Base-by-base conservation (phyloP, 2,888 invertebrate genomes). In the Lochmaea crataegi region DNA sequence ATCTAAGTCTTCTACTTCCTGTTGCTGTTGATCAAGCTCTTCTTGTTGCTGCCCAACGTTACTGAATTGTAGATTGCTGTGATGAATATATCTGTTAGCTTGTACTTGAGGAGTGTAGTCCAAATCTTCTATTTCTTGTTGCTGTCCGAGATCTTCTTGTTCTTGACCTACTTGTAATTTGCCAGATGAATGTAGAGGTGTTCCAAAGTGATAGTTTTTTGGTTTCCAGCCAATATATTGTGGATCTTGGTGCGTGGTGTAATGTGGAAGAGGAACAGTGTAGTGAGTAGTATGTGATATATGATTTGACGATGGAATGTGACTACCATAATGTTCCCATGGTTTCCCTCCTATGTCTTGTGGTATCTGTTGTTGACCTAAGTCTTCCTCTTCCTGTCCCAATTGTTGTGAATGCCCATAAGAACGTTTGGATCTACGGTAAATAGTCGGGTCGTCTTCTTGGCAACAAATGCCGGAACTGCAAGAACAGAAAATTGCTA, bases 81-180 rank as follows among this genome's bases (percentile, higher is more conserved):
- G 38, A 11, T 65, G 26, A 32, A 5, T 32, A 22, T 57, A 61
- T 18, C 66, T 69, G 32, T 18, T 56, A 11, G 74, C 68, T 74
- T 77, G 72, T n/a, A 68, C 71, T 76, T 78, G 77, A 74, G 80
- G 80, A 11, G 75, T 79, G 10, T 80, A 78, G 75, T 81, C 78
- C 14, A 71, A 66, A 72, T 76, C 72, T 32, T 75, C 68, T n/a
- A 61, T 26, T 70, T 57, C 57, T 57, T 57, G 57, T 4, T 22
- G 57, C 48, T 72, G 66, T 9, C 73, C 73, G 12, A 70, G n/a
- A 53, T 73, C 66, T 12, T 38, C 53, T 61, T 69, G 68, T 51
- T 48, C 57, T 51, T 26, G 57, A 26, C 22, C 22, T 14, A 26
- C 22, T 26, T 57, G 22, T 22, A 11, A 12, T 26, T 57, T 57